Conservation (phyloP, 2,888 invertebrate species). For the Tenthredo distinguenda region DNA sequence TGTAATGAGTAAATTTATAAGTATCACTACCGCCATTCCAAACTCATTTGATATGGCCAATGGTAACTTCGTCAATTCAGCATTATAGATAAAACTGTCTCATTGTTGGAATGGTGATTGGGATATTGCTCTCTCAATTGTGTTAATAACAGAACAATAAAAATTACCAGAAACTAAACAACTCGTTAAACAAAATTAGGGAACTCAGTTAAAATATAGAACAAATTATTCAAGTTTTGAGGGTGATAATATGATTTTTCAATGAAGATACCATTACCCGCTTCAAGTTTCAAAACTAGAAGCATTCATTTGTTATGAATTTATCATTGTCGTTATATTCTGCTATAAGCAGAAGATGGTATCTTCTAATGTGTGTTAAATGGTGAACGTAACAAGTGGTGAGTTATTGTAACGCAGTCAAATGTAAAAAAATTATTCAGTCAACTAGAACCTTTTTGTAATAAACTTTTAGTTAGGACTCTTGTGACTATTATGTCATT, state of each 20-base stretch:
- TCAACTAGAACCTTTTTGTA: not conserved
- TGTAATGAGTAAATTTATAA: conserved; percentile 38
- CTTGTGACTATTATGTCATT: not conserved
- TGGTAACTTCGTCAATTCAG: not conserved
- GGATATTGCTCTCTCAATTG: conserved; percentile 50
- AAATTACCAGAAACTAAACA: conserved; percentile 47
- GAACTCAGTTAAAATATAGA: conserved; percentile 33
- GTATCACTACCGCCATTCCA: conserved; percentile 35
- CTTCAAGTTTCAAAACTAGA: not conserved
- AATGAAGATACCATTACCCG: conserved; percentile 39
- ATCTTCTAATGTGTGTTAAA: conserved; percentile 3
- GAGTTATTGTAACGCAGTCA: conserved; percentile 21
- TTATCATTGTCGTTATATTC: not conserved
- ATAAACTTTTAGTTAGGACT: not conserved
- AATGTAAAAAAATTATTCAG: conserved; percentile 28
- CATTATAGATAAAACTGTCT: not conserved
- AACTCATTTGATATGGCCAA: not conserved
- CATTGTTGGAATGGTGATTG: conserved; percentile 35
- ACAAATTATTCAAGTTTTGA: conserved; percentile 25
- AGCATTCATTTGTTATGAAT: not conserved
- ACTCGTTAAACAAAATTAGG: conserved; percentile 42
- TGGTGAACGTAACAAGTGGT: conserved; percentile 31
- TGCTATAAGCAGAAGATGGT: conserved; percentile 25
- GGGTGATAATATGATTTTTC: conserved; percentile 33
- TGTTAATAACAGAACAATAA: conserved; percentile 23